Base-by-base conservation (phyloP, 2,113 vertebrate genomes). In the Thinocorus orbignyianus region DNA sequence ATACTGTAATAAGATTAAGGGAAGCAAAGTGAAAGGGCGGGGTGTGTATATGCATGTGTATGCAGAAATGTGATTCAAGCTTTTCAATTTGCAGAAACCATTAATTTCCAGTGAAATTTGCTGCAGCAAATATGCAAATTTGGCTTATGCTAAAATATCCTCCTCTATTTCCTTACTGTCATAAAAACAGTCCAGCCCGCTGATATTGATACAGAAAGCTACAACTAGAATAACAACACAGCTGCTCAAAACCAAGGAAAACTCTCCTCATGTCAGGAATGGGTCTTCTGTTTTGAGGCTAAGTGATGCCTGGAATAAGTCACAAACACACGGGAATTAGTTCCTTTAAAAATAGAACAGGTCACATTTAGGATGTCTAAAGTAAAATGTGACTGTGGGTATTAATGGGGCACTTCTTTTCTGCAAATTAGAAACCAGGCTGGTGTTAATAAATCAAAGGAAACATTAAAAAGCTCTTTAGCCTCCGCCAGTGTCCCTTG, bases 391-490 rank as follows among this genome's bases (percentile, higher is more conserved):
- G 39, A 60, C 73, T 39, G n/a, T 49, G 4, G 13, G 16, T 89
- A 73, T 83, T 91, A 91, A 92, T 54, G 46, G 46, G 57, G 3
- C 22, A 72, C 70, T 72, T 30, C 17, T 94, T 78, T 72, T 73
- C 82, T 86, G 62, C 72, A 86, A 83, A 83, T 88, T 90, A 90
- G 93, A 95, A 90, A 23, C 49, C 7, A 15, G 85, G 4, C 26
- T 77, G 76, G 57, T 44, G 22, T 69, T 86, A 94, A 88, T 92
- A 93, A 92, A 95, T 93, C 23, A 92, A 73, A 95, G 52, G 85
- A 93, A 77, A 83, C 41, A 41, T 62, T 90, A 72, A 92, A 90
- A 90, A 69, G 37, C 24, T 94, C 71, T 86, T 80, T 65, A 88
- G 71, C 68, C 44, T 83, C 49, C 81, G 49, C 10, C 37, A 86